Evolutionary conservation across 2,113 vertebrate species (phyloP), one percentile per base, ranked within the genome.

Genomic region (Noctilio leporinus): DNA sequence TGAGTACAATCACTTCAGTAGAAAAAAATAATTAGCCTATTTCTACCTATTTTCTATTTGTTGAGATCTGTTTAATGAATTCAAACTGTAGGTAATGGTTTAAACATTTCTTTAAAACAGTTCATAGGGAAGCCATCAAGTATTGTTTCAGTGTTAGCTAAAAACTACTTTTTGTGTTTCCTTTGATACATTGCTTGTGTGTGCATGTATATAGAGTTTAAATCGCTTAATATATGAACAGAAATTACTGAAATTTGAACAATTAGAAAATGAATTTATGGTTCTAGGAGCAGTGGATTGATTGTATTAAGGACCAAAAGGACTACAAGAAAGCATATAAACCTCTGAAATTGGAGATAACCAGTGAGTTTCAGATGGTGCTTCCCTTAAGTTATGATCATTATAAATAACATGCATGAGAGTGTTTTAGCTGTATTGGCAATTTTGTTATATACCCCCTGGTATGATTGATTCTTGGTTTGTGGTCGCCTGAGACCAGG

Each of bases 161-260:
- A 72, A 76, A 78, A 62, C 81, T 28, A 47, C 22, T 82, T 28
- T 91, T 84, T 53, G 5, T 75, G 65, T 91, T 89, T 86, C 53
- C 28, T 28, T 11, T n/a, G 35, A 83, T 81, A 82, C 33, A 72
- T 86, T 95, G 28, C 55, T 2, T 65, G 1, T 91, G 1, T 86
- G 14, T 90, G 24, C 81, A 26, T 94, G 4, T 86, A 70, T 47
- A 28, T 30, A 89, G 55, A 81, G 11, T 90, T 89, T 77, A 77
- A 76, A 93, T 72, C 76, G 35, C n/a, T 89, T 86, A 81, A 38
- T 55, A 72, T 81, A 40, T 80, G 47, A 84, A 55, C 69, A 75
- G 43, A 93, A 91, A 70, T 81, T 24, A 64, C 20, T 86, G 65
- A 10, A 92, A 93, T 93, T 96, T 95, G 57, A 76, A 90, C 8